Evolutionary conservation across 2,797 vertebrate genomes (phyloP).

Genomic region (Chlorospingus semifuscus): DNA sequence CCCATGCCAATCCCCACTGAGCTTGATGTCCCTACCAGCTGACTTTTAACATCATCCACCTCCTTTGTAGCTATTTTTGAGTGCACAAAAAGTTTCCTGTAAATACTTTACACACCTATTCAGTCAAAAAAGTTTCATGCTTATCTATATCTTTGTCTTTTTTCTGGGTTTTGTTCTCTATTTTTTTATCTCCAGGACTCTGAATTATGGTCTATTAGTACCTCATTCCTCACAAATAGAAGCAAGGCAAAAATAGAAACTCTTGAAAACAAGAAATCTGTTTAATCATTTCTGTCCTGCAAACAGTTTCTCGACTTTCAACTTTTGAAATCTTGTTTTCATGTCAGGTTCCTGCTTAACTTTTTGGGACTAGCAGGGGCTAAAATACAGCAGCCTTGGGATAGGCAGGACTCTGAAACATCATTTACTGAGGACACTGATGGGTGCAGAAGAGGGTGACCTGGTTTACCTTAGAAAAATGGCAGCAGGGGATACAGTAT

Average conservation of each 20-base stretch:
- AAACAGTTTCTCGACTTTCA: background rate
- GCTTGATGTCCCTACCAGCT: background rate
- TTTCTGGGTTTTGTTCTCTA: too few relatives aligned
- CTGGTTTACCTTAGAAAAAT: background rate
- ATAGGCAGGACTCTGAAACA: background rate
- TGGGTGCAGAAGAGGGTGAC: background rate
- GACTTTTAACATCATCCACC: background rate
- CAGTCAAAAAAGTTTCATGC: background rate
- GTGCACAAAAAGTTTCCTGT: background rate
- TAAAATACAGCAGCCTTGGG: background rate
- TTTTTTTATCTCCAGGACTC: too few relatives aligned
- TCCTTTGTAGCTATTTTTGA: background rate
- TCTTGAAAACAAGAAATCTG: background rate
- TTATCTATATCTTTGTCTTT: background rate
- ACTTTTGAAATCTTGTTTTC: background rate
- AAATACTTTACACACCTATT: background rate
- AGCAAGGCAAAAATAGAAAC: background rate
- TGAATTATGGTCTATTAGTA: background rate
- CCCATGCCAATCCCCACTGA: background rate
- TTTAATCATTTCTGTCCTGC: background rate
- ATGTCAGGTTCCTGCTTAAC: background rate
- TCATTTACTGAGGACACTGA: fast-evolving
- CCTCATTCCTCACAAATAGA: background rate
- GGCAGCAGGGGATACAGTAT: background rate
- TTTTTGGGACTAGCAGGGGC: background rate